Percentiles rank a stretch among this genome's conserved stretches.
Evolutionary conservation across 2,797 vertebrate species (phyloP).

Genomic region (Sus cebifrons): DNA sequence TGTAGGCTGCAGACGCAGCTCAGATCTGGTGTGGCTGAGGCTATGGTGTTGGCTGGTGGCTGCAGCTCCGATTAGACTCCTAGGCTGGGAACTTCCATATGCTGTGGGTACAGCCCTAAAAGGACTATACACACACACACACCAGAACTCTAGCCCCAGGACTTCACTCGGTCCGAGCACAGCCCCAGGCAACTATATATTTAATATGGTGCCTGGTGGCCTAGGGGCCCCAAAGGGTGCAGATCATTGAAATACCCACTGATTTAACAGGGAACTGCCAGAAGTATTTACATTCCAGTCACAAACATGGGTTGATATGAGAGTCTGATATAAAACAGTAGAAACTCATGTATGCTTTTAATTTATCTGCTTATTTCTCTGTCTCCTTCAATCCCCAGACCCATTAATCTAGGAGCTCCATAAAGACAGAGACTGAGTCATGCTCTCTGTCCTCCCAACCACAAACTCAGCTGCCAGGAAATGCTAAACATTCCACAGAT

Average conservation of each 20-base stretch:
- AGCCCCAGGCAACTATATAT: neutral
- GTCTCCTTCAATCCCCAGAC: neutral
- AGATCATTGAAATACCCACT: neutral
- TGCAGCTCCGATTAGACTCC: too few species aligned
- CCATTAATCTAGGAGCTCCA: neutral
- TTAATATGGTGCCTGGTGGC: conserved; percentile 27
- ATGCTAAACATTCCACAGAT: conserved; percentile 13
- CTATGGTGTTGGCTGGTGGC: too few species aligned
- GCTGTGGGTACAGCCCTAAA: too few species aligned
- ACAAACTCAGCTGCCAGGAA: neutral
- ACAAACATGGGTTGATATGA: neutral
- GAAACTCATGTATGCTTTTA: neutral
- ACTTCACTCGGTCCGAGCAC: neutral
- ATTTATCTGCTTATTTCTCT: conserved; percentile 8
- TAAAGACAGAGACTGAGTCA: neutral
- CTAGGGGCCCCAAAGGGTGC: neutral
- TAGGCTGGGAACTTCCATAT: too few species aligned
- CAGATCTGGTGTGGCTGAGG: too few species aligned
- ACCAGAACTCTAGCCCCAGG: neutral
- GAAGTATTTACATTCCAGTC: neutral
- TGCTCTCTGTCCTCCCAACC: neutral
- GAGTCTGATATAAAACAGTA: neutral
- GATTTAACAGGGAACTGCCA: neutral
- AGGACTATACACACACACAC: too few species aligned
- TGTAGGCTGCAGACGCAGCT: too few species aligned